A percentile compares a stretch with the other conserved stretches of the same genome.
Evolutionary conservation across 2,888 invertebrate species (phyloP).

Genomic region (Drosophila hamatofila): DNA sequence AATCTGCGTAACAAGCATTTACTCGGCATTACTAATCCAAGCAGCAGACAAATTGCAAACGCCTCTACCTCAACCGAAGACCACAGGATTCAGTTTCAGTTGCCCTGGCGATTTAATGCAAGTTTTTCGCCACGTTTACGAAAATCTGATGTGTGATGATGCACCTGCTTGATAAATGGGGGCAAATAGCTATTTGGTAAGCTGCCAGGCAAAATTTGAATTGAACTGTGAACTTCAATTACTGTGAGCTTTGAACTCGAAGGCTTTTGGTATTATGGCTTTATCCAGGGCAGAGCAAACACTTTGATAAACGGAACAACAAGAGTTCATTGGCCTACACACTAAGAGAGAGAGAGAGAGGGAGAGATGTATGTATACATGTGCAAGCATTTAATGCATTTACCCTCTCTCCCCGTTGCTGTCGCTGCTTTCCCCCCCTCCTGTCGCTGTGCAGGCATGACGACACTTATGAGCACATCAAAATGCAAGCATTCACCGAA

Average conservation of each 20-base stretch:
- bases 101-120: slow-evolving; percentile 20
- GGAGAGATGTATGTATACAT: neutral
- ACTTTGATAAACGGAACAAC: slow-evolving; percentile 13
- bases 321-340: slow-evolving; percentile 67
- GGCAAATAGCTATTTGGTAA: neutral
- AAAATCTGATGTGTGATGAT: slow-evolving; percentile 33
- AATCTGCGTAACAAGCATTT: slow-evolving; percentile 59
- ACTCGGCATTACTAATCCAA: slow-evolving; percentile 37
- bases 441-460: slow-evolving; percentile 11
- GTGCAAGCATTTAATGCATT: slow-evolving; percentile 36
- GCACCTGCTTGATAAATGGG: slow-evolving; percentile 31
- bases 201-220: slow-evolving; percentile 41
- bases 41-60: slow-evolving; percentile 46
- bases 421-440: neutral
- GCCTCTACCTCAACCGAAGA: neutral
- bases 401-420: neutral
- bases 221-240: slow-evolving; percentile 55
- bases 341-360: neutral
- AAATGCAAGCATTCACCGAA: slow-evolving; percentile 76
- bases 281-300: neutral
- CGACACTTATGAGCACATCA: slow-evolving; percentile 66
- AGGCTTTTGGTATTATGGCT: slow-evolving; percentile 26
- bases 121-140: slow-evolving; percentile 16
- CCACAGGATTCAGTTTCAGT: neutral
- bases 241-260: slow-evolving; percentile 22